Evolutionary conservation across 2,797 vertebrate species (phyloP).

Genomic region (Anniella stebbinsi): DNA sequence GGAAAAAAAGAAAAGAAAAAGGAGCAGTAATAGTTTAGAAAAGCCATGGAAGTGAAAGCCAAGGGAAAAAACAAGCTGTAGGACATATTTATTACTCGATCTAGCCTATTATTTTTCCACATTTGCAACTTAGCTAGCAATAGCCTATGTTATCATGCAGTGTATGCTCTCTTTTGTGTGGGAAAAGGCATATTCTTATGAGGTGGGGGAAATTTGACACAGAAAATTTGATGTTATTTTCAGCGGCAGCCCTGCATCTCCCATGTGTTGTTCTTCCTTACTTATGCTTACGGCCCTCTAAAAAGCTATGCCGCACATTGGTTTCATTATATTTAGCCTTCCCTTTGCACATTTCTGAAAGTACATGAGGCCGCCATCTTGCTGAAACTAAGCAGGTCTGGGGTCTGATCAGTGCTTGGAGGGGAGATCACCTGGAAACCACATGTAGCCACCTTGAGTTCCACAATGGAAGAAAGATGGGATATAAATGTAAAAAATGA

Average conservation of each 20-base stretch:
- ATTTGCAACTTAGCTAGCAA: not conserved
- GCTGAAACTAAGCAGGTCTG: too few relatives aligned
- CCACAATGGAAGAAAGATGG: too few relatives aligned
- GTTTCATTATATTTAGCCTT: not conserved
- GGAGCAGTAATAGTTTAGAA: not conserved
- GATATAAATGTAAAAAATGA: too few relatives aligned
- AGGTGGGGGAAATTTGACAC: not conserved
- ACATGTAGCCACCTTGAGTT: too few relatives aligned
- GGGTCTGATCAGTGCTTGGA: too few relatives aligned
- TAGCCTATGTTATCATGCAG: not conserved
- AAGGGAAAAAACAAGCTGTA: not conserved
- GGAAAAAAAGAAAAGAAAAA: not conserved
- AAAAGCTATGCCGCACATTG: not conserved
- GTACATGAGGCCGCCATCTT: too few relatives aligned
- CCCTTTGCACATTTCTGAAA: not conserved
- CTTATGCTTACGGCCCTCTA: too few relatives aligned
- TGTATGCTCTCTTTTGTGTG: not conserved
- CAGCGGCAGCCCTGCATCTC: not conserved
- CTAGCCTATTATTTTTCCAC: not conserved
- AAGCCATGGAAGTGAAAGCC: not conserved
- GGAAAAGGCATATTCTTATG: not conserved
- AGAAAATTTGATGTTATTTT: not conserved
- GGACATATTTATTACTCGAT: not conserved
- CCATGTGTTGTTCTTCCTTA: not conserved
- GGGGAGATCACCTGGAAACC: too few relatives aligned